phyloP scores from a whole-genome alignment of 2,888 invertebrate species.

The Cloeon dipterum region DNA sequence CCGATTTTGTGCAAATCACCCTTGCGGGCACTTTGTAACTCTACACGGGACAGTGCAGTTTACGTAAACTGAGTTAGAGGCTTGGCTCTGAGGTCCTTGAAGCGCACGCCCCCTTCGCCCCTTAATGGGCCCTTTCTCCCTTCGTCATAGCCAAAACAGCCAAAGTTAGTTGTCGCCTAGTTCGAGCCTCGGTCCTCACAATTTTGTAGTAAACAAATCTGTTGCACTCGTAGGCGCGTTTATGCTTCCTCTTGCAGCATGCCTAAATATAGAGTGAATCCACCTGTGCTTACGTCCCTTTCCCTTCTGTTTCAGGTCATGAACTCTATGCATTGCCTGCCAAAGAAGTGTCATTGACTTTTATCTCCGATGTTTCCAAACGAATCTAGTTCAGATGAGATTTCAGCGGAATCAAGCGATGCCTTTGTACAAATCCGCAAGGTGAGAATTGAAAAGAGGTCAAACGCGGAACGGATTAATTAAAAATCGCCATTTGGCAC shows the following conservation, averaged over 20 bases:
- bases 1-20: no score
- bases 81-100: no score
- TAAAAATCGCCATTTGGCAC: not conserved
- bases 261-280: no score
- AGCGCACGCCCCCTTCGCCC: no score
- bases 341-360: conserved; percentile 21
- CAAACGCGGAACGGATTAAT: not conserved
- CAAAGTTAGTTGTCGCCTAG: not conserved
- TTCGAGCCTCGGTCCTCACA: no score
- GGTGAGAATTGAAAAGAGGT: conserved; percentile 14
- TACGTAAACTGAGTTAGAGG: no score
- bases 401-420: conserved; percentile 22
- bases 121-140: not conserved
- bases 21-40: no score
- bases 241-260: no score
- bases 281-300: no score
- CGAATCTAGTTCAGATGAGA: conserved; percentile 28
- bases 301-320: conserved; percentile 16
- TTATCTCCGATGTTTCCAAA: conserved; percentile 27
- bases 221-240: no score
- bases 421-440: conserved; percentile 27
- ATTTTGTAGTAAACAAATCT: no score
- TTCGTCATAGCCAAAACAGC: not conserved
- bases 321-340: conserved; percentile 27
- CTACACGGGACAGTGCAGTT: no score